A percentile compares a stretch with the other conserved stretches of the same genome.
Conservation (phyloP, 2,113 vertebrate genomes). For the Pterocles gutturalis region DNA sequence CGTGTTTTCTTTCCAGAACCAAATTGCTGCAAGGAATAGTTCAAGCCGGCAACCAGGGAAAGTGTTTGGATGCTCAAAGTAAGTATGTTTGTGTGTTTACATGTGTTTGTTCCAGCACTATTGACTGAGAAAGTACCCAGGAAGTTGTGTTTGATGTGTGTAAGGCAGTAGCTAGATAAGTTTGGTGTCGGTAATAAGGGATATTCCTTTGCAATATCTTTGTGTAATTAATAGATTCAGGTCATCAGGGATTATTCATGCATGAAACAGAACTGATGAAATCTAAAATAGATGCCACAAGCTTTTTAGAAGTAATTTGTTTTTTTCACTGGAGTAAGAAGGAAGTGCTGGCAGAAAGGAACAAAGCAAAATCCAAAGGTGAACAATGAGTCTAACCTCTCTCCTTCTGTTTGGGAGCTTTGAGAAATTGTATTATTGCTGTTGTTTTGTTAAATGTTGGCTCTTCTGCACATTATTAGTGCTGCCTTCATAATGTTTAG, state of each 20-base stretch:
- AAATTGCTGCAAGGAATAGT: slow-evolving; percentile 67
- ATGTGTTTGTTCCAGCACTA: not conserved
- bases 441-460: not conserved
- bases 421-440: not conserved
- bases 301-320: not conserved
- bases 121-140: not conserved
- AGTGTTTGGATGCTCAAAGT: slow-evolving; percentile 81
- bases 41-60: slow-evolving; percentile 69
- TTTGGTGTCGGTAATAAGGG: not conserved
- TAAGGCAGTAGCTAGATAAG: not conserved
- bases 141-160: not conserved
- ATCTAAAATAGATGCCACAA: not conserved
- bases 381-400: not conserved
- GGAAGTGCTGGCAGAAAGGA: not conserved
- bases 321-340: not conserved
- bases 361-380: not conserved
- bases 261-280: not conserved
- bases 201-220: not conserved
- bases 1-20: slow-evolving; percentile 60
- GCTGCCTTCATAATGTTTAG: not conserved
- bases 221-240: not conserved
- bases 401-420: not conserved
- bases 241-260: not conserved
- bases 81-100: slow-evolving; percentile 27
- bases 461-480: not conserved